A percentile compares a stretch with the other conserved stretches of the same genome.
These are phyloP conservation scores for Torymus texanus DNA, from an alignment of 2,888 invertebrate species.

Conservation along the genomic window DNA sequence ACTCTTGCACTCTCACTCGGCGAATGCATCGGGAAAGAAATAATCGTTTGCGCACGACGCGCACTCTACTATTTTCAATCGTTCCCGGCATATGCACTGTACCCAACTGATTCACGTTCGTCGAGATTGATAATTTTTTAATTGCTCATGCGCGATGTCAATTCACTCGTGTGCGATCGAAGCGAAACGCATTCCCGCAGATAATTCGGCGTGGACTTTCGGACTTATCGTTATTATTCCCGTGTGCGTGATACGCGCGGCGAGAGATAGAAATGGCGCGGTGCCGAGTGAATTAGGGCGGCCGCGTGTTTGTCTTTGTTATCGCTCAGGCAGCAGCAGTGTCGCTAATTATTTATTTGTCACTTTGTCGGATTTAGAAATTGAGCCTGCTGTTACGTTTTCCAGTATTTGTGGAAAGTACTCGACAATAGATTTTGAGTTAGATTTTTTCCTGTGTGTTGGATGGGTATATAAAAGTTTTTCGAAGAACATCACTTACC, in stretches of 20 bases:
- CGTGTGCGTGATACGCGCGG: conserved; percentile 15
- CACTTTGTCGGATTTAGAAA: too few species aligned
- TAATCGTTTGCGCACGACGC: too few species aligned
- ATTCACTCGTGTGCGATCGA: conserved; percentile 36
- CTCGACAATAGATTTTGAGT: too few species aligned
- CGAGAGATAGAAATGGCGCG: conserved; percentile 10
- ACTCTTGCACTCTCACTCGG: too few species aligned
- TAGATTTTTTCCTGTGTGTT: too few species aligned
- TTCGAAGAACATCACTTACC: too few species aligned
- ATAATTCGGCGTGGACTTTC: conserved; percentile 43
- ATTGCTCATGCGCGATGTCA: conserved; percentile 17
- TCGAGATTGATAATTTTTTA: conserved; percentile 16
- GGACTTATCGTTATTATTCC: conserved; percentile 50
- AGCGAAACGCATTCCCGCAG: conserved; percentile 24
- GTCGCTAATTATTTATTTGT: not conserved
- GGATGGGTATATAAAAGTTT: too few species aligned
- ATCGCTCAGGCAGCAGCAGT: not conserved
- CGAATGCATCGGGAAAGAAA: too few species aligned
- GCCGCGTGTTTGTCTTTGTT: conserved; percentile 21
- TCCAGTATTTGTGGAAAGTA: too few species aligned
- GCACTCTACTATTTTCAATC: too few species aligned
- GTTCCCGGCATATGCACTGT: too few species aligned
- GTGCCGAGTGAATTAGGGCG: conserved; percentile 9
- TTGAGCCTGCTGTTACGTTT: too few species aligned
- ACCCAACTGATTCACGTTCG: not conserved